A percentile compares a stretch with the other conserved stretches of the same genome.
Conservation (phyloP, 2,113 vertebrate species). For the Pedionomus torquatus region DNA sequence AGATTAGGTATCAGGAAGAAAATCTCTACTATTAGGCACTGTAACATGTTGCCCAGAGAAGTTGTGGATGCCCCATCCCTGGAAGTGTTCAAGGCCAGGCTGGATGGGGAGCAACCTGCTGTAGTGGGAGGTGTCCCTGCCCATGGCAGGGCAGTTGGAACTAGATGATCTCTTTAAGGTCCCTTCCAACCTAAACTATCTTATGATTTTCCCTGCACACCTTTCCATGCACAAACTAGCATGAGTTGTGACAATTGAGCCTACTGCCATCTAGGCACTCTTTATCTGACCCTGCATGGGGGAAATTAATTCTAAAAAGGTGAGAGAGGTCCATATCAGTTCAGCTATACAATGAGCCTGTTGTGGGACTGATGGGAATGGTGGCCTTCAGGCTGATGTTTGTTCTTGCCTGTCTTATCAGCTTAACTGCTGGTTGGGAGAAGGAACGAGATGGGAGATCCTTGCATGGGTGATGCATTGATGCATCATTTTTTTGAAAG, state of each 20-base stretch:
- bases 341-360: background rate
- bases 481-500: background rate
- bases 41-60: background rate
- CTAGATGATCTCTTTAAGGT: too few species aligned
- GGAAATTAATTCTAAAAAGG: background rate
- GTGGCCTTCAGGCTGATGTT: background rate
- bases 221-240: background rate
- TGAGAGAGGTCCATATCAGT: background rate
- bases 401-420: background rate
- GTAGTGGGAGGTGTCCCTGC: background rate
- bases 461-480: background rate
- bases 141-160: too few species aligned
- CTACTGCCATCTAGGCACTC: background rate
- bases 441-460: background rate
- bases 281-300: background rate
- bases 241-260: background rate
- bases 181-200: too few species aligned
- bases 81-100: background rate
- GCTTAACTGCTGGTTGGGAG: background rate
- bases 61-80: background rate
- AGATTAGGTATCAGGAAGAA: background rate
- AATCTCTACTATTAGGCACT: background rate
- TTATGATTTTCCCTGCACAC: too few species aligned
- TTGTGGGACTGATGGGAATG: fast-evolving
- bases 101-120: background rate